Percentiles rank a stretch among this genome's conserved stretches.
Evolutionary conservation across 2,113 vertebrate species (phyloP).

Genomic region (Colossoma macropomum): DNA sequence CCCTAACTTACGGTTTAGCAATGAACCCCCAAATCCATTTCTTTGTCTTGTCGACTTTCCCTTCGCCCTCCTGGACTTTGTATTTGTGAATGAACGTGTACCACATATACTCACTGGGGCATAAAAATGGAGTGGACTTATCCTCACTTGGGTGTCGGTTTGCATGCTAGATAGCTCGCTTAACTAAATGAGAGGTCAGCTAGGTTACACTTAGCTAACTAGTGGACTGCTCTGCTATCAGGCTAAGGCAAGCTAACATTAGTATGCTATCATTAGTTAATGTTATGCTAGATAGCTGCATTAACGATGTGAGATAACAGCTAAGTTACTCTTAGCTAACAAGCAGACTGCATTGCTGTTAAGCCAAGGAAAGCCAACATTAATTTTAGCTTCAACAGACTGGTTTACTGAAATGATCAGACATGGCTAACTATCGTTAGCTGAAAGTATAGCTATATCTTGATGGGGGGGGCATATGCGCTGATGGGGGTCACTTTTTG

Average conservation of each 20-base stretch:
- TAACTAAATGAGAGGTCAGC: background rate
- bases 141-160: background rate
- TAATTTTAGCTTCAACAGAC: background rate
- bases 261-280: background rate
- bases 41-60: background rate
- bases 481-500: background rate
- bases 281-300: background rate
- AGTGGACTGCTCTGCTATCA: background rate
- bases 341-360: background rate
- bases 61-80: background rate
- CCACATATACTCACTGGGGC: background rate
- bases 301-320: background rate
- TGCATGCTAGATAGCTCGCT: background rate
- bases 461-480: too few relatives aligned
- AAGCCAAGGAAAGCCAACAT: background rate
- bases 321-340: too few relatives aligned
- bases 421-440: background rate
- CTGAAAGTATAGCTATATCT: background rate
- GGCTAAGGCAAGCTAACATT: background rate
- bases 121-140: background rate
- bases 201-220: background rate
- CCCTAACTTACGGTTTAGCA: slow-evolving; percentile 1
- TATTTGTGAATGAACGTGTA: background rate
- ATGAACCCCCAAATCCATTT: background rate
- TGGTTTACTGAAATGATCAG: background rate